Percentiles rank a stretch among this genome's conserved stretches.
These are phyloP conservation scores for Cladopsammia gracilis DNA, from an alignment of 64 coral and sea anemone species.

Conservation along the genomic window DNA sequence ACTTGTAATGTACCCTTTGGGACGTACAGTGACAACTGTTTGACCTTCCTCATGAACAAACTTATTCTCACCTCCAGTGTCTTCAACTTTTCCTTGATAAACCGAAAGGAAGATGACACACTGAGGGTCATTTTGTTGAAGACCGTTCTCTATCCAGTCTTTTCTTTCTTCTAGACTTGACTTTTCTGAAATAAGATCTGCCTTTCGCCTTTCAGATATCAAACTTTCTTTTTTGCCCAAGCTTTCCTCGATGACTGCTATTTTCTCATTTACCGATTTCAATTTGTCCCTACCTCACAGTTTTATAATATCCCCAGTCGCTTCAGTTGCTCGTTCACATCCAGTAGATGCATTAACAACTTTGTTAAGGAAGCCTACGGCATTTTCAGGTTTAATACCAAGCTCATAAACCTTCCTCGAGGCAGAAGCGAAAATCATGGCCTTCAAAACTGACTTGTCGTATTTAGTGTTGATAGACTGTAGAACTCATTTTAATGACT, in stretches of 20 bases:
- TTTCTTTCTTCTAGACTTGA: constrained; percentile 51
- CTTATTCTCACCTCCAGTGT: constrained; percentile 17
- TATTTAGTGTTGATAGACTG: constrained; percentile 76
- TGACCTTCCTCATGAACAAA: constrained; percentile 36
- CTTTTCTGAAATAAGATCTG: constrained; percentile 72
- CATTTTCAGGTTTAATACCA: constrained; percentile 73
- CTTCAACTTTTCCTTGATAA: constrained; percentile 42
- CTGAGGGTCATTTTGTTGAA: constrained; percentile 64
- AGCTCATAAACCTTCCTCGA: constrained; percentile 70
- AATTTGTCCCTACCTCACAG: constrained; percentile 63
- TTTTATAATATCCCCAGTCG: constrained; percentile 65
- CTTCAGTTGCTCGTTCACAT: constrained; percentile 66
- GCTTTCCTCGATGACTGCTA: constrained; percentile 60
- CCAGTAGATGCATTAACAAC: constrained; percentile 66
- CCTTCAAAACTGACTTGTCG: constrained; percentile 77
- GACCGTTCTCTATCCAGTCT: constrained; percentile 63
- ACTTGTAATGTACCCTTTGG: constrained; percentile 39
- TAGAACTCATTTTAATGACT: constrained; percentile 63
- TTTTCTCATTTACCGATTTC: constrained; percentile 60
- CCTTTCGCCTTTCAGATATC: constrained; percentile 66
- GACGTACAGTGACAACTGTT: constrained; percentile 15
- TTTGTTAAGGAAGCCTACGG: constrained; percentile 59
- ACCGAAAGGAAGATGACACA: constrained; percentile 51
- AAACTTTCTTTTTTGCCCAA: constrained; percentile 67
- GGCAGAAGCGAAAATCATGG: constrained; percentile 71